Percentiles rank a stretch among this genome's conserved stretches.
phyloP scores from a whole-genome alignment of 1,140 invertebrate genomes.

The Temnothorax longispinosus region DNA sequence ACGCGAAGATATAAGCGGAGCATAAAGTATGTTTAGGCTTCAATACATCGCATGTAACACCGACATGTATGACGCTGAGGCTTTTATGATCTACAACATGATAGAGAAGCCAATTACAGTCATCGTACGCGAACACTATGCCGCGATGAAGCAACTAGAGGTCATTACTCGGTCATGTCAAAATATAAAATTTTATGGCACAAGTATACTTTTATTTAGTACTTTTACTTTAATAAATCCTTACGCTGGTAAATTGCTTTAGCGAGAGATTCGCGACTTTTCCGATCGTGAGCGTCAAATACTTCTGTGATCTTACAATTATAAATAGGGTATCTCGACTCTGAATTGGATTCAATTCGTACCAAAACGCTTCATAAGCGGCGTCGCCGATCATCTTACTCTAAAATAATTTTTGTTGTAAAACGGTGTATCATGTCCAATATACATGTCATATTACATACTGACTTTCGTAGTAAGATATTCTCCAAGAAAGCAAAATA shows the following conservation, averaged over 20 bases:
- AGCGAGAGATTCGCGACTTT: constrained; percentile 52
- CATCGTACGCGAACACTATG: background rate
- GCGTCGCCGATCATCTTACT: constrained; percentile 44
- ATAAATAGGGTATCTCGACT: constrained; percentile 38
- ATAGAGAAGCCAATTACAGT: constrained; percentile 31
- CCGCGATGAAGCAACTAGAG: background rate
- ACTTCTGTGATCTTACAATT: constrained; percentile 55
- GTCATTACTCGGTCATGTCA: background rate
- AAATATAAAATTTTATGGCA: background rate
- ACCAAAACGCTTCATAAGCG: constrained; percentile 45
- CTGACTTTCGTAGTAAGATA: constrained; percentile 46
- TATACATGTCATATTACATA: background rate
- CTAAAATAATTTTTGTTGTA: constrained; percentile 1
- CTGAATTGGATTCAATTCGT: constrained; percentile 39
- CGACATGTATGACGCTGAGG: constrained; percentile 61
- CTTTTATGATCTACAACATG: constrained; percentile 61
- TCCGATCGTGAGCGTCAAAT: constrained; percentile 45
- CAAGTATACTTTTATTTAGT: background rate
- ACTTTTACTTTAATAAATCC: constrained; percentile 2
- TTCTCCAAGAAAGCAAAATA: constrained; percentile 53
- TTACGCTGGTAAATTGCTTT: constrained; percentile 50
- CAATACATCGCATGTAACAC: constrained; percentile 59
- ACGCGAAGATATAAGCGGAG: constrained; percentile 29
- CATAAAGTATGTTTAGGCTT: constrained; percentile 33
- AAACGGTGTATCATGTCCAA: background rate